Evolutionary conservation across 2,797 vertebrate genomes (phyloP).

Genomic region (Myotis findleyi): DNA sequence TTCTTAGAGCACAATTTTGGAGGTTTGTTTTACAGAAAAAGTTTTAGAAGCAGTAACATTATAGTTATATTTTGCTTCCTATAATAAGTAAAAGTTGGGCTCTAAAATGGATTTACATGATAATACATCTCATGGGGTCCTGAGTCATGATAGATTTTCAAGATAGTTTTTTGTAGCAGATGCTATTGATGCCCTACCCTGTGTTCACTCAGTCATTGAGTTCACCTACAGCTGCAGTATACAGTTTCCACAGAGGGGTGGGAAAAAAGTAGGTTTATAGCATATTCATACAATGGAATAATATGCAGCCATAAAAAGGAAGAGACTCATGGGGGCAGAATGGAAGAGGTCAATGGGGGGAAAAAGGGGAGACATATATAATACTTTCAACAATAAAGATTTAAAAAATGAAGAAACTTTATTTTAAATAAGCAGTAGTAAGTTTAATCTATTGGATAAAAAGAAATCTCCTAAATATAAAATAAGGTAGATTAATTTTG

Average conservation of each 20-base stretch:
- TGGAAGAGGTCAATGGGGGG: too few species aligned
- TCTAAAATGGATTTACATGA: slow-evolving; percentile 25
- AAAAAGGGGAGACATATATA: too few species aligned
- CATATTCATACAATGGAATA: neutral
- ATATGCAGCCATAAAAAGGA: neutral
- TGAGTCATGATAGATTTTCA: neutral
- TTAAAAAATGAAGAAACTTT: neutral
- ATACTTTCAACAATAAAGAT: too few species aligned
- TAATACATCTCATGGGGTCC: neutral
- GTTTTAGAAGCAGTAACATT: neutral
- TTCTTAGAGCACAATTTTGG: neutral
- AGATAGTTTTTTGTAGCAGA: neutral
- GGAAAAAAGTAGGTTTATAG: neutral
- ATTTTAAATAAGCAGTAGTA: neutral
- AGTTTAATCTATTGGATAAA: neutral
- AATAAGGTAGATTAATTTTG: neutral
- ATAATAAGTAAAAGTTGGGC: neutral
- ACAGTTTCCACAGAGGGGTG: neutral
- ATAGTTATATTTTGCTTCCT: neutral
- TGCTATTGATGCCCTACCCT: neutral
- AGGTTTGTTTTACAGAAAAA: slow-evolving; percentile 24
- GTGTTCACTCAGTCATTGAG: neutral
- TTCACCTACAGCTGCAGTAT: neutral
- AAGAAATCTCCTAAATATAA: neutral
- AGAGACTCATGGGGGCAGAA: neutral